These are phyloP conservation scores for Choreutis nemorana DNA, from an alignment of 2,888 invertebrate species.

Conservation along the genomic window DNA sequence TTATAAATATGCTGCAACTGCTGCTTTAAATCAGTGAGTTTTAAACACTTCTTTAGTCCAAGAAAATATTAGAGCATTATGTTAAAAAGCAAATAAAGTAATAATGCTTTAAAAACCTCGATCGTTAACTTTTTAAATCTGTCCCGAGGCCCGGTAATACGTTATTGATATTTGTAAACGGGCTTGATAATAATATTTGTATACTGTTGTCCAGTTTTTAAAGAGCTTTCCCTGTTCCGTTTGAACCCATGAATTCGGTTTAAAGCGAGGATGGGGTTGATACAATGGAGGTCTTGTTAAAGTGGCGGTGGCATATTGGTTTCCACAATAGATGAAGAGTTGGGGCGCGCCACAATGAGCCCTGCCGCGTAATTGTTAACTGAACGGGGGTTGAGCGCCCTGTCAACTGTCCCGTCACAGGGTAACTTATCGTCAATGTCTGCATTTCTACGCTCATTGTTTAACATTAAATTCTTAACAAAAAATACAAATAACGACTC, in stretches of 20 bases:
- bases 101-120: conserved; percentile 27
- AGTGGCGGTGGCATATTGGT: conserved; percentile 35
- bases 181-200: conserved; percentile 65
- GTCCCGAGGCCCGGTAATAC: conserved; percentile 55
- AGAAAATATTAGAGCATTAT: too few relatives aligned
- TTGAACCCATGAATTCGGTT: conserved; percentile 9
- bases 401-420: conserved; percentile 58
- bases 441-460: conserved; percentile 7
- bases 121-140: conserved; percentile 60
- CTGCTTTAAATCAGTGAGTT: too few relatives aligned
- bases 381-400: conserved; percentile 59
- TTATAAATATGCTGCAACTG: too few relatives aligned
- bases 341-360: conserved; percentile 59
- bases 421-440: conserved; percentile 27
- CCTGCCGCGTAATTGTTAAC: conserved; percentile 62
- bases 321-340: conserved; percentile 57
- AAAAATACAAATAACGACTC: neutral
- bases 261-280: conserved; percentile 18
- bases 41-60: too few relatives aligned
- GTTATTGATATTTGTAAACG: conserved; percentile 65
- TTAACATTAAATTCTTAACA: conserved; percentile 7
- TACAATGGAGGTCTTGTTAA: conserved; percentile 21
- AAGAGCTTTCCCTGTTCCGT: conserved; percentile 25
- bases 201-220: conserved; percentile 31
- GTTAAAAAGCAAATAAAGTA: conserved; percentile 29